These are phyloP conservation scores for Xylota sylvarum DNA, from an alignment of 2,888 invertebrate genomes.

Conservation along the genomic window DNA sequence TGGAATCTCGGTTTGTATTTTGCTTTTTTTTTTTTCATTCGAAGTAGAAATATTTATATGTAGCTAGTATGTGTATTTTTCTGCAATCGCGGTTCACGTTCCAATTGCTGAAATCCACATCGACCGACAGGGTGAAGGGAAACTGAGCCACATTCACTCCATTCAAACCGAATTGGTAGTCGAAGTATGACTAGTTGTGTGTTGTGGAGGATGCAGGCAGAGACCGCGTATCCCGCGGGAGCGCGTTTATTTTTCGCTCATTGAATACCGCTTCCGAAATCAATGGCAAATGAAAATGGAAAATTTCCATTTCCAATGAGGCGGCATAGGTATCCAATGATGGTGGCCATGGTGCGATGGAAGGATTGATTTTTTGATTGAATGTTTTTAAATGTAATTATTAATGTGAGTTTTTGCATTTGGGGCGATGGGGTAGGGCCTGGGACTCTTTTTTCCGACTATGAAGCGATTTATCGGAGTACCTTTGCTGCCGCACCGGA, in stretches of 20 bases:
- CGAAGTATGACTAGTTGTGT: slow-evolving; percentile 5
- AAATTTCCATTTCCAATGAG: slow-evolving; percentile 51
- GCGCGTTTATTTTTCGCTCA: slow-evolving; percentile 48
- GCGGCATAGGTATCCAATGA: slow-evolving; percentile 12
- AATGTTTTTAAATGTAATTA: slow-evolving; percentile 74
- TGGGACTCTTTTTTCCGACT: neutral
- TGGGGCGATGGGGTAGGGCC: neutral
- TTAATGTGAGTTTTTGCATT: slow-evolving; percentile 61
- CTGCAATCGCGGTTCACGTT: slow-evolving; percentile 15
- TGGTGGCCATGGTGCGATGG: slow-evolving; percentile 16
- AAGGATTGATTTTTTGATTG: slow-evolving; percentile 68
- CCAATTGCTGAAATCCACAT: neutral
- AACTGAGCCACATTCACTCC: slow-evolving; percentile 5
- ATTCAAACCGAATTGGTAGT: slow-evolving; percentile 32
- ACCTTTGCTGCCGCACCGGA: neutral
- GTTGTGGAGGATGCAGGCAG: neutral
- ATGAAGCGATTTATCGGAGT: slow-evolving; percentile 33
- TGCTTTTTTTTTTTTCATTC: neutral
- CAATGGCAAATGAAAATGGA: slow-evolving; percentile 64
- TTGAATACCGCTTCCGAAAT: slow-evolving; percentile 50
- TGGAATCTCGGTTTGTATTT: slow-evolving; percentile 37
- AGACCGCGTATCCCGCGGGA: slow-evolving; percentile 36
- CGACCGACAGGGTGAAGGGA: neutral
- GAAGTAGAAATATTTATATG: neutral
- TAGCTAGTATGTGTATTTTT: slow-evolving; percentile 9